Base-by-base conservation (phyloP, 2,888 invertebrate species). In the Tribolium freemani region DNA sequence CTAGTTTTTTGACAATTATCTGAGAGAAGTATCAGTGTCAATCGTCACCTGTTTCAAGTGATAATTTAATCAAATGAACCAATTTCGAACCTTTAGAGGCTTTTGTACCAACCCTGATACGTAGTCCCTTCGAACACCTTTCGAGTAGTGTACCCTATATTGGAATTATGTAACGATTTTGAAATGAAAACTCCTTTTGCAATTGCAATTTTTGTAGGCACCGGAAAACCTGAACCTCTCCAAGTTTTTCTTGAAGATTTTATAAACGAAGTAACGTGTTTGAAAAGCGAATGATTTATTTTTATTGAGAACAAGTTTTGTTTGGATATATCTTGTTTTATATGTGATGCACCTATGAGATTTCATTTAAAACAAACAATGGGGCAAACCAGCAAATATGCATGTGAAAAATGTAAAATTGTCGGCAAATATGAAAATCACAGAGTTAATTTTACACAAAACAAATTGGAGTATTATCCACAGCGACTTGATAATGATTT, bases 261-360 rank as follows among this genome's bases (percentile, higher is more conserved):
- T 51, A 60, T 72, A 26, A n/a, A 6, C 2, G 72, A 72, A 48
- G 31, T 60, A n/a, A 51, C 4, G n/a, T 4, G 6, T 16, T 21
- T 64, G 6, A 10, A 44, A 64, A 3, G 5, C 1, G 21, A 21
- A 9, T 20, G 64, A 6, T 21, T 64, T 38, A 6, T 1, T 64
- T 64, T 9, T 10, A n/a, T 1, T 5, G 3, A 26, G 5, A 10
- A 56, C 9, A n/a, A n/a, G 1, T 64, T 11, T 58, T 10, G 61
- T 21, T 30, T 71, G 31, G 61, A 50, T 13, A 50, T 69, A 53
- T 9, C 38, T 13, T 60, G 44, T 50, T 69, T 72, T 51, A 51
- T 61, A 20, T 72, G 72, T 69, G 72, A 72, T 61, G 72, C 72
- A 26, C 69, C 72, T 20, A 61, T 56, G 9, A 11, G 72, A 13